These are phyloP conservation scores for Chloroceryle aenea DNA, from an alignment of 2,113 vertebrate species.

Conservation along the genomic window DNA sequence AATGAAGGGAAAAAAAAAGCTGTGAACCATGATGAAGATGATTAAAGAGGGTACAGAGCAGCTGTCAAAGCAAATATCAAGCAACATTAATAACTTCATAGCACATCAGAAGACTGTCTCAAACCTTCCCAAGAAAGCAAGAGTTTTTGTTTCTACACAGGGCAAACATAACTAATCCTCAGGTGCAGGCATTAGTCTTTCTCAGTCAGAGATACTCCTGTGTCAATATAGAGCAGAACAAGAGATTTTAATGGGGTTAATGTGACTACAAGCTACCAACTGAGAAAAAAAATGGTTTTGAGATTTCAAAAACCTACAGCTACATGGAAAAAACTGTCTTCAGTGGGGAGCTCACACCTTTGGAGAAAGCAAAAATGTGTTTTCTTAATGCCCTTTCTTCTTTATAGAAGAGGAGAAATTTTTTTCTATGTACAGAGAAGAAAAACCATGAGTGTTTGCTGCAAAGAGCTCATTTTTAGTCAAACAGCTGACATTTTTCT, in stretches of 20 bases:
- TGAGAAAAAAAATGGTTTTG: neutral
- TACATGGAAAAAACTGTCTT: neutral
- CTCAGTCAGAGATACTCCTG: neutral
- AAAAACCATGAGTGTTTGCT: neutral
- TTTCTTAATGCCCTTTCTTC: neutral
- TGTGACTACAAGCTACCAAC: neutral
- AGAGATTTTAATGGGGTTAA: conserved; percentile 1
- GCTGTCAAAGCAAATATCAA: conserved; percentile 82
- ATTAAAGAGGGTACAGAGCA: conserved; percentile 79
- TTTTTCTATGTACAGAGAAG: neutral
- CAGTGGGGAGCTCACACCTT: neutral
- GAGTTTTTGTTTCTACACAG: conserved; percentile 58
- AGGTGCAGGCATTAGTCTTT: neutral
- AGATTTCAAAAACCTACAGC: neutral
- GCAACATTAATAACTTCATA: conserved; percentile 82
- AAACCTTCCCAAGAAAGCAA: conserved; percentile 69
- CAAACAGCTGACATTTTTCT: neutral
- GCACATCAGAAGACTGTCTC: conserved; percentile 67
- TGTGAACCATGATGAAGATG: conserved; percentile 73
- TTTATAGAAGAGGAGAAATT: neutral
- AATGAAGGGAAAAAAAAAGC: conserved; percentile 70
- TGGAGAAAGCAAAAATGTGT: neutral
- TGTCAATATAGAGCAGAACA: neutral
- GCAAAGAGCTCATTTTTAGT: neutral
- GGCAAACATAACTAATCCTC: conserved; percentile 59